phyloP scores from a whole-genome alignment of 1,140 invertebrate genomes.

The Bombus vancouverensis region DNA sequence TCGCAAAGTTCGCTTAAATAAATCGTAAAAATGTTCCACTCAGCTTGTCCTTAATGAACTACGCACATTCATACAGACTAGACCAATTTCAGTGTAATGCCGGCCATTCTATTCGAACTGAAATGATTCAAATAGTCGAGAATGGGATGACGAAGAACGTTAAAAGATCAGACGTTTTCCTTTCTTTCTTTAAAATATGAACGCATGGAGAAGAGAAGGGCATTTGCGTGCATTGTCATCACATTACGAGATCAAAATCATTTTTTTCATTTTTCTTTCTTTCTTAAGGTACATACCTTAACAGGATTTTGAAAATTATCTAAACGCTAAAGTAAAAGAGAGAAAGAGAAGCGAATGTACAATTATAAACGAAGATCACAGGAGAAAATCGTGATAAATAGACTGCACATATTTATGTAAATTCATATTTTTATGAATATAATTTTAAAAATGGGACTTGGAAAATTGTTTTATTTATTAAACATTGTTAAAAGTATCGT shows the following conservation, averaged over 20 bases:
- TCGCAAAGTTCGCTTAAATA: slow-evolving; percentile 8
- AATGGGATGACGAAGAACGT: background rate
- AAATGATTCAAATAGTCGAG: background rate
- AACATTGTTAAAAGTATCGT: no score
- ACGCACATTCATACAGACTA: slow-evolving; percentile 24
- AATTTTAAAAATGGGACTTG: no score
- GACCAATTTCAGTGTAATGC: slow-evolving; percentile 13
- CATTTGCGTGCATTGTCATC: slow-evolving; percentile 64
- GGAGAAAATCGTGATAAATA: no score
- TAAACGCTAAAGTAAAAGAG: slow-evolving; percentile 50
- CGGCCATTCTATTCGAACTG: background rate
- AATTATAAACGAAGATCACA: background rate
- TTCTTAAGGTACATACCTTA: slow-evolving; percentile 8
- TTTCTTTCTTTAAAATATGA: no score
- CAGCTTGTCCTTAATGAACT: background rate
- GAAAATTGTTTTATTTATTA: no score
- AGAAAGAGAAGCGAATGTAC: slow-evolving; percentile 32
- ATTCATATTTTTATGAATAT: no score
- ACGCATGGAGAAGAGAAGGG: slow-evolving; percentile 31
- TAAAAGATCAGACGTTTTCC: background rate
- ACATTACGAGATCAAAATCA: slow-evolving; percentile 55
- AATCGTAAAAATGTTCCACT: slow-evolving; percentile 7
- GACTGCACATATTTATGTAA: no score
- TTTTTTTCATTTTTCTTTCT: background rate
- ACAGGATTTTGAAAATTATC: slow-evolving; percentile 17